A percentile compares a stretch with the other conserved stretches of the same genome.
Evolutionary conservation across 2,113 vertebrate genomes (phyloP).

Genomic region (Calyptomena viridis): DNA sequence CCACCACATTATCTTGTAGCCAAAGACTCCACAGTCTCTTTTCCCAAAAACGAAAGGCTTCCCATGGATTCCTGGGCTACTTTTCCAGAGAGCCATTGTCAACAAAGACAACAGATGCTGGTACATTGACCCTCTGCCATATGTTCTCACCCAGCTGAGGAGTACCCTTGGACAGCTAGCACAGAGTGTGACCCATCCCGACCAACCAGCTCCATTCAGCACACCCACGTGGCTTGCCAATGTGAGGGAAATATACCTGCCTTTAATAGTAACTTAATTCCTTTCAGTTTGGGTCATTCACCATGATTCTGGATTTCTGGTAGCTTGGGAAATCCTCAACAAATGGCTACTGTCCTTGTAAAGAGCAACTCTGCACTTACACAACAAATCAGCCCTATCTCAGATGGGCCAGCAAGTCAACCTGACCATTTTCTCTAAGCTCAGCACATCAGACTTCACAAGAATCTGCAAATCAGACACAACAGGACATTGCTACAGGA

Average conservation of each 20-base stretch:
- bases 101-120: not conserved
- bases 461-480: not conserved
- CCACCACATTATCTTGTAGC: not conserved
- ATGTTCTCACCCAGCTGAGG: accelerated
- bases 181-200: not conserved
- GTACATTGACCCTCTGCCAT: not conserved
- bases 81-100: not conserved
- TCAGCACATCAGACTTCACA: not conserved
- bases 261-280: not conserved
- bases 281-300: not conserved
- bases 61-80: not conserved
- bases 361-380: not conserved
- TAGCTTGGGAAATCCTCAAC: not conserved
- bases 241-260: not conserved
- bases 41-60: not conserved
- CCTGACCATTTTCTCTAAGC: not conserved
- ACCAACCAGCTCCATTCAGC: not conserved
- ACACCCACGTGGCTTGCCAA: not conserved
- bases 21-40: not conserved
- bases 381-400: not conserved
- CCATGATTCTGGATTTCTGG: not conserved
- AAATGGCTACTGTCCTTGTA: not conserved
- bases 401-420: not conserved
- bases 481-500: not conserved
- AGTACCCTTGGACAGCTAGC: not conserved